Base-by-base conservation (phyloP, 2,113 vertebrate genomes). In the Brachypteracias leptosomus region DNA sequence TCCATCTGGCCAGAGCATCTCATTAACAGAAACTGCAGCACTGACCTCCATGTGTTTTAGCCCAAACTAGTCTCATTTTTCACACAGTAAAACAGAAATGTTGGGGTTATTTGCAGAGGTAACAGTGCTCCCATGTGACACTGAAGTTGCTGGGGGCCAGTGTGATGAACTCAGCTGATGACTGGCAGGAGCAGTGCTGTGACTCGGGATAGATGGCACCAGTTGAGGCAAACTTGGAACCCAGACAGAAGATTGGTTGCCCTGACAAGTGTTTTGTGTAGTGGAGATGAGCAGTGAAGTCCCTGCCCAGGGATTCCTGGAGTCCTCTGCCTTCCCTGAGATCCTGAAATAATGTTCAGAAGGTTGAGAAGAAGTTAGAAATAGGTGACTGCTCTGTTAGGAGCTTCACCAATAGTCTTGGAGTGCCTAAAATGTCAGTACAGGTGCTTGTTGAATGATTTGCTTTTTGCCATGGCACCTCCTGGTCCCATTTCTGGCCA, bases 391-490 rank as follows among this genome's bases (percentile, higher is more conserved):
- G n/a, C 61, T 89, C 17, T 75, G 24, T 49, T 33, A 40, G 47
- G 65, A 63, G 26, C 76, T 87, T 67, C n/a, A 57, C 19, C 66
- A 35, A 1, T 38, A 26, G 29, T 9, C 35, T 16, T 0, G 3
- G 3, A 9, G 18, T 8, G 11, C 26, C 54, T 36, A 5, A 54
- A 79, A 12, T 57, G 11, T 4, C 35, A 31, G 7, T 11, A 3
- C 22, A n/a, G 72, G 16, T 36, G 63, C 16, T 55, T 1, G 0
- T 28, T 4, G 2, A 21, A 9, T 3, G 1, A 1, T 31, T 35
- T 59, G 16, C 6, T 14, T 77, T 59, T 54, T 49, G 58, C 16
- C 20, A 2, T 52, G 16, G 4, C 66, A 79, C 36, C 58, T 54
- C 25, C 33, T 25, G 68, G 25, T 54, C 80, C 36, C 11, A 0